Evolutionary conservation across 2,888 invertebrate species (phyloP).

Genomic region (Dynastes hyllus): DNA sequence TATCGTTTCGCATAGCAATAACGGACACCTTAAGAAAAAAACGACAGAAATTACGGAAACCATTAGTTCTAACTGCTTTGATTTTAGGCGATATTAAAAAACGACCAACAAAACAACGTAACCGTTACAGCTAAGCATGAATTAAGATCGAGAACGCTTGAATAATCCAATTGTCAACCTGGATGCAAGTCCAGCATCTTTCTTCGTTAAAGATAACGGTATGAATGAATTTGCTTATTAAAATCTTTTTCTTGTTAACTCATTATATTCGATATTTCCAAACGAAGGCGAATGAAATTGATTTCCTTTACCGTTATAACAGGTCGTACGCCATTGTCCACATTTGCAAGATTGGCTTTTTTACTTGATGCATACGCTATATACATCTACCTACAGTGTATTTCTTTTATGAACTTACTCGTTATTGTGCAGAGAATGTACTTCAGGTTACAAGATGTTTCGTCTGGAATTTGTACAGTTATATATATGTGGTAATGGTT

Average conservation of each 20-base stretch:
- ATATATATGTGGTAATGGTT: no score
- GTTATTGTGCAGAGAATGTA: no score
- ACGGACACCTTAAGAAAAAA: no score
- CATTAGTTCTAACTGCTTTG: no score
- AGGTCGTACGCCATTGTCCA: neutral
- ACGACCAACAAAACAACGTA: neutral
- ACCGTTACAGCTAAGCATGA: neutral
- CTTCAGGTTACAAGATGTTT: no score
- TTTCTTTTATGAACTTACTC: no score
- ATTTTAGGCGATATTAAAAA: neutral
- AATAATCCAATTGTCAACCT: conserved; percentile 11
- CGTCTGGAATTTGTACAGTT: no score
- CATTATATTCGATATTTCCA: neutral
- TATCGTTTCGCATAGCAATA: no score
- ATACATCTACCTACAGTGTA: no score
- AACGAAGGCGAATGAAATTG: neutral
- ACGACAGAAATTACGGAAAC: no score
- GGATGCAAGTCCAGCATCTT: neutral
- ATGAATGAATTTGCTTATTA: neutral
- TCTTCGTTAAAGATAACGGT: neutral
- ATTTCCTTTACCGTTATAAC: neutral
- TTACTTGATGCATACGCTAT: no score
- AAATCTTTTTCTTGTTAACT: neutral
- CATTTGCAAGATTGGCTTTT: neutral
- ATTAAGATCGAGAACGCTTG: neutral